phyloP scores from a whole-genome alignment of 2,888 invertebrate species.

The Folsomia candida region DNA sequence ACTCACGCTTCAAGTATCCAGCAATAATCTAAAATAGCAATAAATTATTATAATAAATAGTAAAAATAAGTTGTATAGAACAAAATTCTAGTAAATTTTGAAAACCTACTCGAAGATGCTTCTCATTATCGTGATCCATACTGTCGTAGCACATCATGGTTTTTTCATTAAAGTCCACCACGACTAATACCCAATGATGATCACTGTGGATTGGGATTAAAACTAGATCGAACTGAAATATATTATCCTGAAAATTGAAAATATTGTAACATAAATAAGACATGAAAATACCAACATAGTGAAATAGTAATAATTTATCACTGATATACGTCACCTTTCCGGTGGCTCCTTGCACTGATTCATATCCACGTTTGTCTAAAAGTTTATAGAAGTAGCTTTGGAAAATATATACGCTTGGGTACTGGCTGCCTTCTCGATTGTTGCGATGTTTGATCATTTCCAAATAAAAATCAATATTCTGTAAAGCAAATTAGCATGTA shows the following conservation, averaged over 20 bases:
- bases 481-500: conserved; percentile 36
- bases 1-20: not conserved
- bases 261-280: too few relatives aligned
- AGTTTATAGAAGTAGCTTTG: conserved; percentile 95
- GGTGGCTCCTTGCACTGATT: conserved; percentile 84
- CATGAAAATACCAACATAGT: not conserved
- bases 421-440: conserved; percentile 57
- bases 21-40: not conserved
- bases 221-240: conserved; percentile 80
- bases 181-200: conserved; percentile 93
- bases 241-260: conserved; percentile 67
- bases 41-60: too few relatives aligned
- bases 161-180: conserved; percentile 74
- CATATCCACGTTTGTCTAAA: conserved; percentile 67
- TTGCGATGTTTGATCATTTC: conserved; percentile 81
- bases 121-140: conserved; percentile 78
- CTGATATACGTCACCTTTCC: conserved; percentile 62
- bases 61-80: too few relatives aligned
- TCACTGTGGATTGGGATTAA: conserved; percentile 89
- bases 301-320: not conserved
- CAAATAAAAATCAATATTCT: conserved; percentile 94
- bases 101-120: conserved; percentile 58
- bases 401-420: conserved; percentile 78
- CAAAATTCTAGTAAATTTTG: too few relatives aligned
- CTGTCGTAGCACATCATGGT: conserved; percentile 83